phyloP scores from a whole-genome alignment of 1,140 invertebrate genomes.

The Helicoverpa zea region DNA sequence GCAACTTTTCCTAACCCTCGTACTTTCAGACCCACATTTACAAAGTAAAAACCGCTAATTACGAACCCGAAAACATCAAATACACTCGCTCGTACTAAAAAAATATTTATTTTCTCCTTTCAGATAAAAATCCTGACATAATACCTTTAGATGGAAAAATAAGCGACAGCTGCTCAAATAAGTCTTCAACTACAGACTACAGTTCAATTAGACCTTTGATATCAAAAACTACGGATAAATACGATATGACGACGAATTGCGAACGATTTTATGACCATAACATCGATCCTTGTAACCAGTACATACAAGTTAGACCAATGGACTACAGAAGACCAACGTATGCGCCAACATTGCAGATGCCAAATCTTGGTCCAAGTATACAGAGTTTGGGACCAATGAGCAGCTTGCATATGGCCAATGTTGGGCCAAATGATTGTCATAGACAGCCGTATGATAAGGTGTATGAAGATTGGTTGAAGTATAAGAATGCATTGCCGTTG shows the following conservation, averaged over 20 bases:
- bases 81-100: background rate
- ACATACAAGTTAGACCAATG: constrained; percentile 73
- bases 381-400: constrained; percentile 69
- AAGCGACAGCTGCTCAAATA: constrained; percentile 78
- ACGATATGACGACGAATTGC: constrained; percentile 68
- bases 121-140: constrained; percentile 83
- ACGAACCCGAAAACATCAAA: background rate
- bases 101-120: constrained; percentile 45
- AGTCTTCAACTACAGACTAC: constrained; percentile 79
- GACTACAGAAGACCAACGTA: constrained; percentile 65
- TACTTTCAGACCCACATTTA: background rate
- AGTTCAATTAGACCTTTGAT: constrained; percentile 75
- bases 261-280: constrained; percentile 73
- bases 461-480: constrained; percentile 83
- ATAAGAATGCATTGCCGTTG: constrained; percentile 80
- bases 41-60: background rate
- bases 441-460: constrained; percentile 76
- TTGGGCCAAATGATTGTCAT: constrained; percentile 73
- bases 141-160: constrained; percentile 81
- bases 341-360: constrained; percentile 66
- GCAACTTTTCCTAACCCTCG: background rate
- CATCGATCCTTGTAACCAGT: constrained; percentile 72
- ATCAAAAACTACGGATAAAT: constrained; percentile 76
- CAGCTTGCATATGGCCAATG: constrained; percentile 69
- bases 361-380: constrained; percentile 72